Conservation (phyloP, 2,888 invertebrate genomes). For the Mechanitis mazaeus region DNA sequence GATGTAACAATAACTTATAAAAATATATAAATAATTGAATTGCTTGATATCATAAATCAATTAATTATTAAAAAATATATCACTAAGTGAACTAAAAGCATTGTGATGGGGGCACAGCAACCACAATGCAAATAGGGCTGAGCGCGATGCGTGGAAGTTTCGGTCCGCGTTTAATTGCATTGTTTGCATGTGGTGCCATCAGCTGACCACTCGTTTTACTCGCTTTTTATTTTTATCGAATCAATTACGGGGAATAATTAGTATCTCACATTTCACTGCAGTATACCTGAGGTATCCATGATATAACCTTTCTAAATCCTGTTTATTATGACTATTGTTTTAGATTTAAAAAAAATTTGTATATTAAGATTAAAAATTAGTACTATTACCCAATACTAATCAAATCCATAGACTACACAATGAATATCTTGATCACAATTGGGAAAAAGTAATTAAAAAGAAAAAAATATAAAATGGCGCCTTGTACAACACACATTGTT, state of each 20-base stretch:
- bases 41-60: not conserved
- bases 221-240: constrained; percentile 5
- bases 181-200: constrained; percentile 20
- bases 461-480: too few species aligned
- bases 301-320: too few species aligned
- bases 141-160: constrained; percentile 37
- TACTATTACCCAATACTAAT: too few species aligned
- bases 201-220: constrained; percentile 17
- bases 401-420: too few species aligned
- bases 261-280: not conserved
- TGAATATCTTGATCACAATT: too few species aligned
- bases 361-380: too few species aligned
- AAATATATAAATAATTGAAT: not conserved
- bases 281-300: too few species aligned
- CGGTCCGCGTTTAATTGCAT: constrained; percentile 44
- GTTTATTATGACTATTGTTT: too few species aligned
- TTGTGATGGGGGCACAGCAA: constrained; percentile 33
- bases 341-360: too few species aligned
- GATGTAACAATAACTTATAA: too few species aligned
- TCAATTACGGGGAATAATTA: not conserved
- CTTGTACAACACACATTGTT: too few species aligned
- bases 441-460: too few species aligned
- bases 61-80: not conserved
- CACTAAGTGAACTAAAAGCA: constrained; percentile 30
- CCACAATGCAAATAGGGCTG: constrained; percentile 39